These are phyloP conservation scores for Prinia subflava DNA, from an alignment of 2,113 vertebrate species.

Conservation along the genomic window DNA sequence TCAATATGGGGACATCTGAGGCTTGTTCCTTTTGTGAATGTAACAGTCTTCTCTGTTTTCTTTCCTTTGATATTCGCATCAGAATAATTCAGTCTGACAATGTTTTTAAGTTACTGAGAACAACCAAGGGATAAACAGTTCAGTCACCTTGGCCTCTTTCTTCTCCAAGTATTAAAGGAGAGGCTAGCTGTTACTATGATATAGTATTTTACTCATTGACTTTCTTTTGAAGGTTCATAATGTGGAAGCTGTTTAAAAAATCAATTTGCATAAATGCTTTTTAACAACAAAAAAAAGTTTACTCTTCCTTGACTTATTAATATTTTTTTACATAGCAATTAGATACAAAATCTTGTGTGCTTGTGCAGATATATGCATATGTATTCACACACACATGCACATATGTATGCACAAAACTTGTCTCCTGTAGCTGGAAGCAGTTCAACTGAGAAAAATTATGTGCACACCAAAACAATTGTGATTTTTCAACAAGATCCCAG, in stretches of 20 bases:
- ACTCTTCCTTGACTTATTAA: slow-evolving; percentile 30
- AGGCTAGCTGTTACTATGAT: slow-evolving; percentile 35
- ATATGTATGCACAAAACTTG: slow-evolving; percentile 11
- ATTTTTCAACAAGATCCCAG: slow-evolving; percentile 71
- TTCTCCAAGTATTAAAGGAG: slow-evolving; percentile 38
- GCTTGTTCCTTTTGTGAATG: background rate
- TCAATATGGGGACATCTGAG: background rate
- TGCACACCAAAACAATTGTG: slow-evolving; percentile 12
- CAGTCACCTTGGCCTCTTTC: slow-evolving; percentile 60
- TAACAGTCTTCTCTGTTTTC: background rate
- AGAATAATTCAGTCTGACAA: slow-evolving; percentile 57
- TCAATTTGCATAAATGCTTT: slow-evolving; percentile 53
- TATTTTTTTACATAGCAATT: background rate
- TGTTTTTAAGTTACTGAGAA: slow-evolving; percentile 44
- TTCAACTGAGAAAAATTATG: slow-evolving; percentile 31
- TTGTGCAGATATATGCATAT: background rate
- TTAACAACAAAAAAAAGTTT: slow-evolving; percentile 39
- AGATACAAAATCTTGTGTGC: background rate
- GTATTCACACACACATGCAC: background rate
- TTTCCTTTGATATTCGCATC: slow-evolving; percentile 49
- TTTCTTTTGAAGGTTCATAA: slow-evolving; percentile 55
- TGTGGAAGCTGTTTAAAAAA: slow-evolving; percentile 22
- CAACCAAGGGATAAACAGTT: slow-evolving; percentile 41
- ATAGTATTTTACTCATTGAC: slow-evolving; percentile 61
- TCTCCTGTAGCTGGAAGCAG: slow-evolving; percentile 9